Conservation (phyloP, 2,888 invertebrate species). For the Drosophila paramelanica region DNA sequence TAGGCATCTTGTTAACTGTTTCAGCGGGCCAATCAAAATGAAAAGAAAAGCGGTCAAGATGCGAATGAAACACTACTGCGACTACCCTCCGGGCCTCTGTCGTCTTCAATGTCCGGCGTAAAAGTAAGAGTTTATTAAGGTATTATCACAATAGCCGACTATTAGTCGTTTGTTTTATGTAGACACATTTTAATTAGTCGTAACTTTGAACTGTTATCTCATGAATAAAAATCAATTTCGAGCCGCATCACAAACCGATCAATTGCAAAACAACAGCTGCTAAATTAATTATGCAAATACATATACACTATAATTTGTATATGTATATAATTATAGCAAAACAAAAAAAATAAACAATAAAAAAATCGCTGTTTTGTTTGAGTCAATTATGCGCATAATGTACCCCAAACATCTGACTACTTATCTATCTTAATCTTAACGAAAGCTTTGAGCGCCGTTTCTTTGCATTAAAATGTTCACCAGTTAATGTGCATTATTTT, state of each 20-base stretch:
- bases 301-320: constrained; percentile 1
- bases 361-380: not conserved
- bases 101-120: constrained; percentile 7
- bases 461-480: not conserved
- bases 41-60: constrained; percentile 46
- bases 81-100: constrained; percentile 10
- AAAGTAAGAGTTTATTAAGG: constrained; percentile 50
- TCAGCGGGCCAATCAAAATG: constrained; percentile 47
- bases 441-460: not conserved
- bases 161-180: constrained; percentile 59
- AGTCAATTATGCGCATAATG: not conserved
- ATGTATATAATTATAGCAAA: constrained; percentile 3
- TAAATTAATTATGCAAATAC: constrained; percentile 61
- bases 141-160: constrained; percentile 57
- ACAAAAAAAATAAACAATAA: constrained; percentile 1
- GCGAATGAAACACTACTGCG: constrained; percentile 1
- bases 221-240: constrained; percentile 59
- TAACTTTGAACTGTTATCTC: constrained; percentile 67
- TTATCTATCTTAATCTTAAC: not conserved
- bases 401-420: not conserved
- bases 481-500: not conserved
- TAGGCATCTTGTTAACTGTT: constrained; percentile 40
- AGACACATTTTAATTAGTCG: constrained; percentile 67
- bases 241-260: constrained; percentile 21
- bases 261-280: constrained; percentile 44